phyloP scores from a whole-genome alignment of 2,797 vertebrate genomes.

The Falco cherrug region DNA sequence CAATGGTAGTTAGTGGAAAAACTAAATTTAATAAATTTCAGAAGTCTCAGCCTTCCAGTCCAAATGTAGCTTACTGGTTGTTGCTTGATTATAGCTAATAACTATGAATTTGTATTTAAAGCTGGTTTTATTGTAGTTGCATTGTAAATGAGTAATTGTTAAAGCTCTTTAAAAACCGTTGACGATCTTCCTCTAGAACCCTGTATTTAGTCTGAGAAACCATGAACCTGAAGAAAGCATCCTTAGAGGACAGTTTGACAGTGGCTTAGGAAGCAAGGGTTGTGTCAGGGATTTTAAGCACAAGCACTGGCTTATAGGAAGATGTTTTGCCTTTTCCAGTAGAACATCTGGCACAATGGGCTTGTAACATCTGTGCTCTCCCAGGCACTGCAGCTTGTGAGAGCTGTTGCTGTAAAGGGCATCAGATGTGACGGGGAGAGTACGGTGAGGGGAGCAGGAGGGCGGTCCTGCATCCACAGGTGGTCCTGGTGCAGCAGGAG shows the following conservation, averaged over 20 bases:
- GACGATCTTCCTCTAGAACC: background rate
- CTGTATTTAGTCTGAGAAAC: background rate
- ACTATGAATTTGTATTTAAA: background rate
- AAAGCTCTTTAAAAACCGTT: background rate
- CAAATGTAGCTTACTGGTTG: background rate
- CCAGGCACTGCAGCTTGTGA: background rate
- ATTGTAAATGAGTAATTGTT: background rate
- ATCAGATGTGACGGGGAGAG: background rate
- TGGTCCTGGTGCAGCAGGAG: background rate
- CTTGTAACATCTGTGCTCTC: background rate
- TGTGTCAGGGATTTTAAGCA: background rate
- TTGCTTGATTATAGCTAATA: background rate
- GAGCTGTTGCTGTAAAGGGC: background rate
- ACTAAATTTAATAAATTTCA: background rate
- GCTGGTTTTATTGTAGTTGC: background rate
- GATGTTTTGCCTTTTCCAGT: background rate
- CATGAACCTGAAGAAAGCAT: accelerated
- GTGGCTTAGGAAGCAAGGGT: background rate
- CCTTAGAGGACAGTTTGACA: no score
- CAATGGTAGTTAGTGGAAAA: background rate
- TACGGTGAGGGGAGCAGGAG: accelerated
- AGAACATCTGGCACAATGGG: background rate
- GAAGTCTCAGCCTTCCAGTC: background rate
- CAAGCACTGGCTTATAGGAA: background rate
- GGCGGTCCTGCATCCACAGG: background rate